phyloP scores from a whole-genome alignment of 2,797 vertebrate genomes.

The Graptemys geographica region DNA sequence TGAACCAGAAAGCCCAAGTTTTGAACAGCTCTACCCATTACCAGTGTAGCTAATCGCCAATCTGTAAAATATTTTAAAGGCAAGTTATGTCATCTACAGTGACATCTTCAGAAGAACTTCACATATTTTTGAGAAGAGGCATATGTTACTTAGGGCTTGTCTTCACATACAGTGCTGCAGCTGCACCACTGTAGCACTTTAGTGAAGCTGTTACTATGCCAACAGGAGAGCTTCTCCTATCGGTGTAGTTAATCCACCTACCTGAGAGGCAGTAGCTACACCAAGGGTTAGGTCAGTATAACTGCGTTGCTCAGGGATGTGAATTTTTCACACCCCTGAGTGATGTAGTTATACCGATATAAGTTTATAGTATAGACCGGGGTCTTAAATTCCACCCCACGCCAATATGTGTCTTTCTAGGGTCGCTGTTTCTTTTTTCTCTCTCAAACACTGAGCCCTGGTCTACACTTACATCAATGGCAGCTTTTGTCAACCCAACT shows the following conservation, averaged over 20 bases:
- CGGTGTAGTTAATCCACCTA: not conserved
- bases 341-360: too few species aligned
- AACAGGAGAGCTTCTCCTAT: too few species aligned
- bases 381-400: too few species aligned
- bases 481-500: too few species aligned
- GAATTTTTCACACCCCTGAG: too few species aligned
- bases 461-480: too few species aligned
- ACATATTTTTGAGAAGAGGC: too few species aligned
- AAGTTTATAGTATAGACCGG: too few species aligned
- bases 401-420: not conserved
- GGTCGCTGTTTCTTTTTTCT: not conserved
- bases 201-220: not conserved
- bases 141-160: not conserved
- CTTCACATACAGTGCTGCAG: not conserved
- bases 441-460: not conserved
- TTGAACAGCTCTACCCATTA: not conserved
- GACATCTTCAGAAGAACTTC: too few species aligned
- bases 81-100: not conserved
- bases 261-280: not conserved
- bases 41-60: rapidly evolving
- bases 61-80: not conserved
- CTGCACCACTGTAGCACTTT: not conserved
- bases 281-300: too few species aligned
- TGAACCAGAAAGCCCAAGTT: not conserved
- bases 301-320: too few species aligned